A percentile compares a stretch with the other conserved stretches of the same genome.
These are phyloP conservation scores for Anthopleura sola DNA, from an alignment of 64 coral and sea anemone genomes.

Conservation along the genomic window DNA sequence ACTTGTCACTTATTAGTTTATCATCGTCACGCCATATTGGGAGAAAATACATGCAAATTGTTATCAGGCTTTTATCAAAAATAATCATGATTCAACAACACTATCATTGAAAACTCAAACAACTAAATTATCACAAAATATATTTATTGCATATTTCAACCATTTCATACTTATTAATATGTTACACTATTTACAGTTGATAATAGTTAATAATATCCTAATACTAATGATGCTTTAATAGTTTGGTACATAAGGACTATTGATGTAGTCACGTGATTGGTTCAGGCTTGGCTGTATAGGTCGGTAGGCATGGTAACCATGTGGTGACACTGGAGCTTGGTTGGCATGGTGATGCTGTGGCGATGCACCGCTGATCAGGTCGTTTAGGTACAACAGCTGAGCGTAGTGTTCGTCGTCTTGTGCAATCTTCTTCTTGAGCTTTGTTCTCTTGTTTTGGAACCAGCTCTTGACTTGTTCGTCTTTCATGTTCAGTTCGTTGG, in stretches of 20 bases:
- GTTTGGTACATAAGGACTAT: background rate
- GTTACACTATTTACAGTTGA: background rate
- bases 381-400: slow-evolving; percentile 20
- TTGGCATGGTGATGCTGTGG: slow-evolving; percentile 1
- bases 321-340: background rate
- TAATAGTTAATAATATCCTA: background rate
- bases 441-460: slow-evolving; percentile 56
- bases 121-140: background rate
- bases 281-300: background rate
- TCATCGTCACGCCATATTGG: no score
- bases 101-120: background rate
- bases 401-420: slow-evolving; percentile 17
- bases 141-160: background rate
- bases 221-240: background rate
- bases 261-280: background rate
- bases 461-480: slow-evolving; percentile 60
- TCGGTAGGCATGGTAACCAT: slow-evolving; percentile 10
- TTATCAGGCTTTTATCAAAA: no score
- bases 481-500: slow-evolving; percentile 25
- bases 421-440: slow-evolving; percentile 33
- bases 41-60: no score
- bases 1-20: no score
- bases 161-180: background rate
- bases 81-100: no score
- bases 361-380: background rate